Evolutionary conservation across 2,113 vertebrate genomes (phyloP).

Genomic region (Rousettus leschenaultii): DNA sequence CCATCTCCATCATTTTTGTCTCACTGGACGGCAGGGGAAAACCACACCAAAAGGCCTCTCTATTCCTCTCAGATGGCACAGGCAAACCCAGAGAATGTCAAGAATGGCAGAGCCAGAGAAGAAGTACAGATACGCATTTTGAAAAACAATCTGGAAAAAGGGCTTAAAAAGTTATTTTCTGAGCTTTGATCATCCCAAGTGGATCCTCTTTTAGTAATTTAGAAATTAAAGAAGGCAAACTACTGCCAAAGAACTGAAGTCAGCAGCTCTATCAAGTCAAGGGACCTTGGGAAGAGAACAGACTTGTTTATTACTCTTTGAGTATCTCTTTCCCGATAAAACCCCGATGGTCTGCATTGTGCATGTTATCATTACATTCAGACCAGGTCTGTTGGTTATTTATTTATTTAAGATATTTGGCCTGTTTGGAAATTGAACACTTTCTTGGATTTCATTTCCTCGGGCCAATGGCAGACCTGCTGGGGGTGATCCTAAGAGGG

Average conservation of each 20-base stretch:
- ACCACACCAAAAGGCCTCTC: neutral
- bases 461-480: constrained; percentile 55
- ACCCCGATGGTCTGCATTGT: neutral
- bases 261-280: neutral
- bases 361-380: constrained; percentile 36
- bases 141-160: constrained; percentile 16
- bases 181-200: neutral
- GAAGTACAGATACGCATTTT: neutral
- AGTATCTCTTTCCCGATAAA: constrained; percentile 54
- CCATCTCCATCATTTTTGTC: neutral
- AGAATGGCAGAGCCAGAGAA: neutral
- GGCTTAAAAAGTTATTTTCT: neutral
- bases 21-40: neutral
- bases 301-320: constrained; percentile 34
- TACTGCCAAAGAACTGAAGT: neutral
- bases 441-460: constrained; percentile 75
- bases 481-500: constrained; percentile 71
- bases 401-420: constrained; percentile 75
- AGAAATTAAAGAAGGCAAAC: constrained; percentile 28
- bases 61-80: neutral
- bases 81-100: neutral
- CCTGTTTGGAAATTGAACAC: constrained; percentile 79
- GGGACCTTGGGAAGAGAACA: neutral
- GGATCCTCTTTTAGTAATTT: constrained; percentile 25
- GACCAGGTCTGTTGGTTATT: constrained; percentile 67